Evolutionary conservation across 2,888 invertebrate species (phyloP), one percentile per base, ranked within the genome.

Genomic region (Isotomurus palustris): DNA sequence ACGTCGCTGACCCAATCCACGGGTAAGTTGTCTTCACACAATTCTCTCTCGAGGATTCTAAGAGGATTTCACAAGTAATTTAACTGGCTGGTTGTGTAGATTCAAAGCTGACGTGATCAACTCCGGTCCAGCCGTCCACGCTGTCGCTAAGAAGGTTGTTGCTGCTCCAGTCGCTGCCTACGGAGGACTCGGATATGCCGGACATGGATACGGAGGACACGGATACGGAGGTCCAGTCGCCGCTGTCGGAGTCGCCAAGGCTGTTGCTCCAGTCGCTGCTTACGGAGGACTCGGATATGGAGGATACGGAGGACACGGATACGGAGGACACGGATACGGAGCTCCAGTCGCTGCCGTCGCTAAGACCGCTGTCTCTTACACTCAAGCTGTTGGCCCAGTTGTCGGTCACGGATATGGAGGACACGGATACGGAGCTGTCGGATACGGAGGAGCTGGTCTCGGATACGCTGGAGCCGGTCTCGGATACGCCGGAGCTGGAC

Each of bases 41-140:
- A n/a, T n/a, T n/a, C n/a, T n/a, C n/a, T n/a, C n/a, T n/a, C n/a
- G n/a, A n/a, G n/a, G n/a, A n/a, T n/a, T n/a, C n/a, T n/a, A n/a
- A n/a, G n/a, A n/a, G n/a, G n/a, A n/a, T n/a, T n/a, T n/a, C n/a
- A n/a, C n/a, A n/a, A n/a, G n/a, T n/a, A n/a, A n/a, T n/a, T n/a
- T n/a, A n/a, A n/a, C n/a, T 40, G 17, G 17, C 17, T 40, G 10
- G 6, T 40, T n/a, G 17, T 40, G 6, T 6, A 44, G 25, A 22
- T 47, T 55, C 19, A 21, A 56, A 44, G 56, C 56, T 44, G 36
- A 43, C 22, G 56, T 56, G 25, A 17, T 44, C 8, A 52, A 57
- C 38, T 45, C 52, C 17, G 56, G 52, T 17, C 52, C 56, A 2
- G 52, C 56, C 40, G 52, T 57, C 24, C 52, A 51, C 27, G 56